Conservation (phyloP, 2,113 vertebrate genomes). For the Tringa solitaria region DNA sequence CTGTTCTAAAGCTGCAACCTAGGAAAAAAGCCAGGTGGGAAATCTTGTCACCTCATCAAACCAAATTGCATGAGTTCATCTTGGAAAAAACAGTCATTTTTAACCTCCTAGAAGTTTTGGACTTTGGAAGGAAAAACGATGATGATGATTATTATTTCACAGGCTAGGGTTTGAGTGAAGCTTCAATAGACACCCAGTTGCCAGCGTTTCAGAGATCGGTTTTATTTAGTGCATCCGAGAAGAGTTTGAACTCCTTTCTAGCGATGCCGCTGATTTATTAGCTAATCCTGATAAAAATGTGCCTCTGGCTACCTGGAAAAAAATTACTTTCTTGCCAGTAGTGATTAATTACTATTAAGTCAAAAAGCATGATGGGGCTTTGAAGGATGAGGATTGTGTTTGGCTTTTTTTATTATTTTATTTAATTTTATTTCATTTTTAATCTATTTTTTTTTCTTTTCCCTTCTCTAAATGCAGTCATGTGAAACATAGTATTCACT, state of each 20-base stretch:
- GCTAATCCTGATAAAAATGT: constrained; percentile 79
- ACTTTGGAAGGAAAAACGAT: constrained; percentile 34
- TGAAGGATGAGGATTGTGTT: constrained; percentile 63
- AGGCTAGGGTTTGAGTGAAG: neutral
- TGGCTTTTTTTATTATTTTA: neutral
- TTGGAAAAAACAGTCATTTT: constrained; percentile 32
- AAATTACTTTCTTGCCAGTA: constrained; percentile 70
- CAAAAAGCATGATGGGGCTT: constrained; percentile 70
- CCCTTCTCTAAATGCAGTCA: constrained; percentile 44
- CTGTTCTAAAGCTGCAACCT: constrained; percentile 6
- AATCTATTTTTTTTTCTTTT: neutral
- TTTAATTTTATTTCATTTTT: neutral
- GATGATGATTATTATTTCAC: neutral
- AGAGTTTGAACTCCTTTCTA: constrained; percentile 74
- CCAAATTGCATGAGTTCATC: constrained; percentile 19
- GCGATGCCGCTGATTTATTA: constrained; percentile 76
- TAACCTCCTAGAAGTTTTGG: constrained; percentile 32
- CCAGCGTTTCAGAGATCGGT: constrained; percentile 4
- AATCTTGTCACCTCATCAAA: constrained; percentile 12
- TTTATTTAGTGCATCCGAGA: constrained; percentile 70
- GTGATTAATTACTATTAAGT: constrained; percentile 78
- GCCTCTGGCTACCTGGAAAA: constrained; percentile 74
- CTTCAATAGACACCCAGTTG: neutral
- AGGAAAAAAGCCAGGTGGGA: neutral
- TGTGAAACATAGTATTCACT: constrained; percentile 56